Evolutionary conservation across 2,113 vertebrate genomes (phyloP).

Genomic region (Abramis brama): DNA sequence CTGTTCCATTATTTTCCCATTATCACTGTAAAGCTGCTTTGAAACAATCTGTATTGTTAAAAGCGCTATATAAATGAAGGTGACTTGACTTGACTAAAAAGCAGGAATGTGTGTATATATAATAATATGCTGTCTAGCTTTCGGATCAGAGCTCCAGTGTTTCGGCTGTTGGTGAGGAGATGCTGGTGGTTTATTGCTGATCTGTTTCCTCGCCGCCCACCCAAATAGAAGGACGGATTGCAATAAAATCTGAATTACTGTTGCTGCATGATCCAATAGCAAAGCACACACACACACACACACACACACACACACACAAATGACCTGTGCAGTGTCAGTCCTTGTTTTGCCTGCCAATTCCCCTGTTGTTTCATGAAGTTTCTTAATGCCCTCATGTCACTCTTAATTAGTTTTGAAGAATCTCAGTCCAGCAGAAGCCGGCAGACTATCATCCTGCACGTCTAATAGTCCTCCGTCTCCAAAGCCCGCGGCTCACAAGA

Average conservation of each 20-base stretch:
- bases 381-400: constrained; percentile 22
- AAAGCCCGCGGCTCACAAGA: constrained; percentile 41
- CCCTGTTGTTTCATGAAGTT: constrained; percentile 47
- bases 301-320: neutral
- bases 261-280: constrained; percentile 3
- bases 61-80: no score
- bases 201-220: neutral
- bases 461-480: constrained; percentile 9
- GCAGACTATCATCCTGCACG: neutral
- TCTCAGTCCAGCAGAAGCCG: constrained; percentile 51
- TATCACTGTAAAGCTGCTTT: no score
- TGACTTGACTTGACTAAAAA: neutral
- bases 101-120: neutral
- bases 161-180: neutral
- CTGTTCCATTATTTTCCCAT: no score
- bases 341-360: neutral
- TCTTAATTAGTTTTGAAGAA: constrained; percentile 54
- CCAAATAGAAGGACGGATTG: neutral
- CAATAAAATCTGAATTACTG: constrained; percentile 18
- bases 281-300: neutral
- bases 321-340: neutral
- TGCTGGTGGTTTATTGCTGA: neutral
- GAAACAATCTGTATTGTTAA: no score
- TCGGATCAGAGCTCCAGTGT: neutral
- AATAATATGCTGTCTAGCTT: neutral